Evolutionary conservation across 2,113 vertebrate genomes (phyloP), one percentile per base, ranked within the genome.

Genomic region (Prochilodus magdalenae): DNA sequence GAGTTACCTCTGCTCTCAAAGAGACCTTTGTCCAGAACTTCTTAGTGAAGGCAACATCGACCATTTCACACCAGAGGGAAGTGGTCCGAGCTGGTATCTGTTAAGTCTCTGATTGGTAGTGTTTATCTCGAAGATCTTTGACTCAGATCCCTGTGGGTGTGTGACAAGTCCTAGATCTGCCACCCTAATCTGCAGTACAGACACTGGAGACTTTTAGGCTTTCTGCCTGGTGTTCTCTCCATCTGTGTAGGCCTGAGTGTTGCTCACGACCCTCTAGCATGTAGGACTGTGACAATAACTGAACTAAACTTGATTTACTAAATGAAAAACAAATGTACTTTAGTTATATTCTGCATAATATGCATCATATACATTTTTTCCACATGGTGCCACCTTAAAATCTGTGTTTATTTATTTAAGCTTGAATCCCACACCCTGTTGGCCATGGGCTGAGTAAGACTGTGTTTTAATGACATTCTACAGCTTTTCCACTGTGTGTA

Each of bases 1-100:
- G 53, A 67, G 66, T 77, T 63, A 18, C 53, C 15, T 49, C 74
- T 82, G 77, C 36, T 15, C 49, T 77, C 74, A 72, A 71, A 76
- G 27, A 71, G 29, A 13, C 20, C n/a, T 71, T 62, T 82, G 73
- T 82, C 60, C 66, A 69, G 36, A 18, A 59, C 12, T 16, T 33
- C 13, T 13, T 30, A 18, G 11, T 47, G 5, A 18, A 49, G 13
- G 62, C 63, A 13, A 14, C 47, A 69, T 69, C 1, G 5, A 4
- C 26, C 18, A 59, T 33, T 30, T 80, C 1, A 73, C 30, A 63
- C 33, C 24, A 13, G 5, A 24, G 65, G 18, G 53, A 66, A 40
- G 18, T 67, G 24, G 24, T 20, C 11, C 30, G 33, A 40, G 66
- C 66, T 69, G 30, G 30, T 36, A 12, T 69, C 40, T 33, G n/a